These are phyloP conservation scores for Melipona quadrifasciata DNA, from an alignment of 1,140 invertebrate species.

Conservation along the genomic window DNA sequence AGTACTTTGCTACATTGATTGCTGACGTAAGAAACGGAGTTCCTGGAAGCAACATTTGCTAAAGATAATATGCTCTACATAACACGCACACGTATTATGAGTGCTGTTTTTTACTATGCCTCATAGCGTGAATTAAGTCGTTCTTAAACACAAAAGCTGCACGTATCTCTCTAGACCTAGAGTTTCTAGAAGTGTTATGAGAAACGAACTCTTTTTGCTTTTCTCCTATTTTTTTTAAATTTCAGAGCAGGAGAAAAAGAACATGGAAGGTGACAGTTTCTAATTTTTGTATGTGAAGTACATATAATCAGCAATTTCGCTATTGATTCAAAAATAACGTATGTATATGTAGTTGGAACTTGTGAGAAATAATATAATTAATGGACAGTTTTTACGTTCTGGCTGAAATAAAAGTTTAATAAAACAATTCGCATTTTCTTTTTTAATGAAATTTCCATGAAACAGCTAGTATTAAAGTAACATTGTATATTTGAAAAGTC, in stretches of 20 bases:
- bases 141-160: not conserved
- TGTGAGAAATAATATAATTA: constrained; percentile 54
- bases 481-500: not conserved
- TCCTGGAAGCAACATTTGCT: constrained; percentile 66
- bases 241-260: not conserved
- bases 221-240: not conserved
- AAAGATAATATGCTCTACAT: constrained; percentile 18
- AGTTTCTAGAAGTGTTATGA: constrained; percentile 2
- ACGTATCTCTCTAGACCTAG: not conserved
- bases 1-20: constrained; percentile 62
- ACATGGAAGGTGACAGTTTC: not conserved
- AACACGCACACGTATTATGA: not conserved
- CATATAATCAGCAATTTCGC: not conserved
- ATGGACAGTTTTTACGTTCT: not conserved
- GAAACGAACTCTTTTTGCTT: not conserved
- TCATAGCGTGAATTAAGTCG: constrained; percentile 27
- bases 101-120: not conserved
- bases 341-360: constrained; percentile 45
- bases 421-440: not conserved
- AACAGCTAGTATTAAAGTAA: not conserved
- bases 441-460: not conserved
- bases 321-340: not conserved
- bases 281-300: not conserved
- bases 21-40: constrained; percentile 57
- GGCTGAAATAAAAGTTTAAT: not conserved